These are phyloP conservation scores for Eumacrocentrus americanus DNA, from an alignment of 2,888 invertebrate species.

Conservation along the genomic window DNA sequence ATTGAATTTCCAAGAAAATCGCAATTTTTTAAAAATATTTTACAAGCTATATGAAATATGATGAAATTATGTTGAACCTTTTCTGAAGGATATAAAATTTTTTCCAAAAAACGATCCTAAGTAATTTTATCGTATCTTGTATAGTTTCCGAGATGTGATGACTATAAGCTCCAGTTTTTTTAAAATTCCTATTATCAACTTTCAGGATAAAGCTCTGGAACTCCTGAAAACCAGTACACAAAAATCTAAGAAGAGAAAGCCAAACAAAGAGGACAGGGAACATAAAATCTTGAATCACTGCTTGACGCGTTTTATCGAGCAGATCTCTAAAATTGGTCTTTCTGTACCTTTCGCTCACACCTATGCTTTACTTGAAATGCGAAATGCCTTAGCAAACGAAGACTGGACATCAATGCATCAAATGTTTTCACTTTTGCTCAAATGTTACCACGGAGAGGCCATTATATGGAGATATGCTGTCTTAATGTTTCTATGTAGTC, in stretches of 20 bases:
- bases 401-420: slow-evolving; percentile 30
- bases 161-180: no score
- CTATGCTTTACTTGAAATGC: slow-evolving; percentile 30
- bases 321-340: slow-evolving; percentile 1
- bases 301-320: slow-evolving; percentile 10
- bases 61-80: not conserved
- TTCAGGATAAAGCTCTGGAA: slow-evolving; percentile 27
- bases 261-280: slow-evolving; percentile 13
- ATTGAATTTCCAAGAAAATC: no score
- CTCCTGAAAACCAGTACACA: slow-evolving; percentile 17
- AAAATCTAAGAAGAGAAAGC: slow-evolving; percentile 24
- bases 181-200: not conserved
- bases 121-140: no score
- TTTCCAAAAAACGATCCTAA: no score
- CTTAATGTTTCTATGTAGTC: slow-evolving; percentile 28
- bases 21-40: no score
- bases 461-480: slow-evolving; percentile 34
- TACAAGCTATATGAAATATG: no score
- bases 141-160: no score
- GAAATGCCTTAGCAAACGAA: slow-evolving; percentile 20
- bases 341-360: slow-evolving; percentile 23
- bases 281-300: slow-evolving; percentile 19
- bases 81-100: not conserved
- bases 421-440: slow-evolving; percentile 27
- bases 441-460: slow-evolving; percentile 30